These are phyloP conservation scores for Notarius quadriscutis DNA, from an alignment of 2,113 vertebrate species.

Conservation along the genomic window DNA sequence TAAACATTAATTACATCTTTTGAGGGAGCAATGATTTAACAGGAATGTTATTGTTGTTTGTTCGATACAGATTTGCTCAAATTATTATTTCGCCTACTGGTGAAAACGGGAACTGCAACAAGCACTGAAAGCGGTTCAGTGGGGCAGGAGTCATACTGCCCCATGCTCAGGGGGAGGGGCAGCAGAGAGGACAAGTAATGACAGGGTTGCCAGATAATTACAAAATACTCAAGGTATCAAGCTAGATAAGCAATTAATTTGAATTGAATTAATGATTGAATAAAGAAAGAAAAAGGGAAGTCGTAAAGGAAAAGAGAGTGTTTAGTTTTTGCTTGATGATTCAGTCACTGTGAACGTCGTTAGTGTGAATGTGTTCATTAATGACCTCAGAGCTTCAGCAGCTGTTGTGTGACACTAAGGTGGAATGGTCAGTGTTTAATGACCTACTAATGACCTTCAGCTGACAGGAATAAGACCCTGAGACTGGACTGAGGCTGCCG, in stretches of 20 bases:
- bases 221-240: not conserved
- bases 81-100: not conserved
- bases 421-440: not conserved
- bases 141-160: not conserved
- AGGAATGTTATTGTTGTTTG: too few species aligned
- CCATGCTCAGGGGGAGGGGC: not conserved
- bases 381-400: constrained; percentile 16
- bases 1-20: too few species aligned
- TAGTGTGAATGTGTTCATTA: constrained; percentile 11
- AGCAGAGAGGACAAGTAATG: not conserved
- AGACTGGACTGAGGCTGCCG: not conserved
- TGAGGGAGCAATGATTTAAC: too few species aligned
- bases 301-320: not conserved
- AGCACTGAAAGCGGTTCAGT: not conserved
- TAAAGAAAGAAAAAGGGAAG: not conserved
- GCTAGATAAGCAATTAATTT: not conserved
- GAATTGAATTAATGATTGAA: constrained; percentile 9
- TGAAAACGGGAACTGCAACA: not conserved
- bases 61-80: too few species aligned
- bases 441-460: constrained; percentile 25
- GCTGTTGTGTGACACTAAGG: not conserved
- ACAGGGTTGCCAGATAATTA: not conserved
- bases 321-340: not conserved
- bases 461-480: not conserved
- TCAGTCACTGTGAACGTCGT: not conserved